Percentiles rank a stretch among this genome's conserved stretches.
phyloP scores from a whole-genome alignment of 2,888 invertebrate genomes.

The Aleiodes testaceus region DNA sequence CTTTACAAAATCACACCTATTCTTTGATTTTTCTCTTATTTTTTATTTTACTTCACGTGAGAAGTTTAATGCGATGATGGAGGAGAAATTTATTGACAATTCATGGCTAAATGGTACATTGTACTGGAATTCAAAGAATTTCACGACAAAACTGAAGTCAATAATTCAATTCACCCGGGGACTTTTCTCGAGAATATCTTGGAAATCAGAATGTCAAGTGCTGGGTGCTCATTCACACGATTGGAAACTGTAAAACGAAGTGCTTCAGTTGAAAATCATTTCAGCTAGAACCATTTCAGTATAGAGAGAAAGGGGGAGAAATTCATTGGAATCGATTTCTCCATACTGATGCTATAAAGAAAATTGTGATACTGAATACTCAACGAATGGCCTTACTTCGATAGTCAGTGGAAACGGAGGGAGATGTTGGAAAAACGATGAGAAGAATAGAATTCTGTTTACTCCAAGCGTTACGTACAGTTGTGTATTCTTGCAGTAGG shows the following conservation, averaged over 20 bases:
- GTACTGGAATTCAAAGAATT: too few species aligned
- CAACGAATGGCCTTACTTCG: conserved; percentile 26
- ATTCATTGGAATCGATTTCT: conserved; percentile 38
- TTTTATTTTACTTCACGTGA: too few species aligned
- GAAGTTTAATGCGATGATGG: too few species aligned
- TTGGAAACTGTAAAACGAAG: background rate
- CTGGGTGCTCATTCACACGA: too few species aligned
- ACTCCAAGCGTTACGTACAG: conserved; percentile 17
- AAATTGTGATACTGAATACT: conserved; percentile 35
- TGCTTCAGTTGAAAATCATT: conserved; percentile 7
- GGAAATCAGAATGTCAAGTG: too few species aligned
- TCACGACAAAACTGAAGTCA: too few species aligned
- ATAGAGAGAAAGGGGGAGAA: background rate
- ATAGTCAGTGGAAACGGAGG: background rate
- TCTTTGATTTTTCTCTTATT: too few species aligned
- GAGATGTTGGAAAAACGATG: conserved; percentile 21
- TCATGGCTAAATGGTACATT: too few species aligned
- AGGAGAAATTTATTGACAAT: too few species aligned
- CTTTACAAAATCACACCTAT: conserved; percentile 3
- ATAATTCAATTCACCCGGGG: too few species aligned
- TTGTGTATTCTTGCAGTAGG: conserved; percentile 8
- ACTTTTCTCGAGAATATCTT: too few species aligned
- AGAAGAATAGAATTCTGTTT: conserved; percentile 16
- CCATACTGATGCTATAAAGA: conserved; percentile 18
- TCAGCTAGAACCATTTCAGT: background rate